Evolutionary conservation across 2,797 vertebrate species (phyloP).

Genomic region (Peromyscus aztecus): DNA sequence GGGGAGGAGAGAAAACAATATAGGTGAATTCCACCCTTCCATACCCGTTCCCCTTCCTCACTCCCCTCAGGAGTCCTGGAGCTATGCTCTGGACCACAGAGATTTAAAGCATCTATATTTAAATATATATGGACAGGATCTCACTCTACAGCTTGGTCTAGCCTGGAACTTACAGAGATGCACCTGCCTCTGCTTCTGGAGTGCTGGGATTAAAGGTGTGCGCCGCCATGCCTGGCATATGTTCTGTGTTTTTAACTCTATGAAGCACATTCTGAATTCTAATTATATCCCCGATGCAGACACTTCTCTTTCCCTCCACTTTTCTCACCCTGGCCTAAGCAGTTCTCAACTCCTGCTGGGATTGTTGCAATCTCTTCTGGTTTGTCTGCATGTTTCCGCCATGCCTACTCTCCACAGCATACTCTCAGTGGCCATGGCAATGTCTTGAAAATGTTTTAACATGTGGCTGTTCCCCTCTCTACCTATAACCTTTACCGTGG

Average conservation of each 20-base stretch:
- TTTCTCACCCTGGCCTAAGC: not conserved
- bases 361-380: not conserved
- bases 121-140: not conserved
- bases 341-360: not conserved
- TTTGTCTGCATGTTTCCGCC: not conserved
- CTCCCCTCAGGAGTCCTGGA: not conserved
- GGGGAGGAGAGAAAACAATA: not conserved
- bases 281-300: not conserved
- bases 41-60: not conserved
- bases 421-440: not conserved
- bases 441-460: not conserved
- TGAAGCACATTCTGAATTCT: conserved; percentile 12
- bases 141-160: not conserved
- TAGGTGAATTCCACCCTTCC: not conserved
- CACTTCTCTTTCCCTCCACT: not conserved
- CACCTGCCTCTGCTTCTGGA: not conserved
- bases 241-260: not conserved
- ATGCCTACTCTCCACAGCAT: not conserved
- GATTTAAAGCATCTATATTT: not conserved
- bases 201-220: not conserved
- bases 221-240: not conserved
- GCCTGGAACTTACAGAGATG: not conserved
- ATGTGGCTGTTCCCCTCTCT: not conserved
- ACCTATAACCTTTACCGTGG: not conserved
- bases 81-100: not conserved